phyloP scores from a whole-genome alignment of 1,140 invertebrate species.

The Pinna nobilis region DNA sequence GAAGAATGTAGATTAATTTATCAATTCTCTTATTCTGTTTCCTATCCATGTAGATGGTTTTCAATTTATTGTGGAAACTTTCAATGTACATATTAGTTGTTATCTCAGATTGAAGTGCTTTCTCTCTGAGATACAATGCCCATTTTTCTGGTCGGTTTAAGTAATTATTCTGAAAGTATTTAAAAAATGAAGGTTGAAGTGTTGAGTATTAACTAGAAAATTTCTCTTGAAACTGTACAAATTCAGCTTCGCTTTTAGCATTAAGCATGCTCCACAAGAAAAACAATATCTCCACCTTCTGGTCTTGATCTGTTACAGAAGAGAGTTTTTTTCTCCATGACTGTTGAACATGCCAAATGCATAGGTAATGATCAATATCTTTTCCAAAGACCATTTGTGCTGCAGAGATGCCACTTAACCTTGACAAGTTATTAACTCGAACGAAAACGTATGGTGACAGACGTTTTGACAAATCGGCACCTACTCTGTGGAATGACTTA shows the following conservation, averaged over 20 bases:
- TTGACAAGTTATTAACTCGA: too few relatives aligned
- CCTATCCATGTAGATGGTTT: slow-evolving; percentile 4
- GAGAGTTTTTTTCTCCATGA: slow-evolving; percentile 1
- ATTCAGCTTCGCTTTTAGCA: slow-evolving; percentile 2
- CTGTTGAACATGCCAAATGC: slow-evolving; percentile 18
- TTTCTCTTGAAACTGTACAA: neutral
- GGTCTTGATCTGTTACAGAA: slow-evolving; percentile 2
- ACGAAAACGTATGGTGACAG: too few relatives aligned
- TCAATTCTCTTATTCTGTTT: slow-evolving; percentile 18
- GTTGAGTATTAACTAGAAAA: neutral
- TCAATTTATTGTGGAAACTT: slow-evolving; percentile 13
- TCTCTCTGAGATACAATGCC: neutral
- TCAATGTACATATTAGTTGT: slow-evolving; percentile 18
- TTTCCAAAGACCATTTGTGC: neutral
- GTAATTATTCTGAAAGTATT: slow-evolving; percentile 5
- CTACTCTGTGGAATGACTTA: too few relatives aligned
- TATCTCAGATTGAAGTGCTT: neutral
- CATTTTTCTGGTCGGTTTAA: neutral
- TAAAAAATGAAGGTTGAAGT: neutral
- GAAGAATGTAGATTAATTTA: neutral
- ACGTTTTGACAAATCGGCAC: too few relatives aligned
- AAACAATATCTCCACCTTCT: slow-evolving; percentile 8
- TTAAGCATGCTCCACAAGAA: slow-evolving; percentile 1
- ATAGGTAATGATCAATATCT: slow-evolving; percentile 7
- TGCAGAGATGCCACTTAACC: too few relatives aligned